phyloP scores from a whole-genome alignment of 2,888 invertebrate genomes.

The Pasiphila rectangulata region DNA sequence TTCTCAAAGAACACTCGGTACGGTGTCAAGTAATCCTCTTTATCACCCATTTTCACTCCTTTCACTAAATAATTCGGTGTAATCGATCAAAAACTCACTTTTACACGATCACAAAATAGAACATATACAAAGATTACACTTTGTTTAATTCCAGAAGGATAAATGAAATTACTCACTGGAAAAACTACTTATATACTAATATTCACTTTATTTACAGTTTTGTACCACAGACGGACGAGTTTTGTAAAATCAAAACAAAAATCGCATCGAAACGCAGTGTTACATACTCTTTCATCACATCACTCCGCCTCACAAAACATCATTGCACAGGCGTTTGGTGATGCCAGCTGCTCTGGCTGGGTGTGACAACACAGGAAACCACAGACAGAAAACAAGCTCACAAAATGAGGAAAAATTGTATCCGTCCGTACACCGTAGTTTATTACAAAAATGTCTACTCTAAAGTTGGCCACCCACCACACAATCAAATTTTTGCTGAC shows the following conservation, averaged over 20 bases:
- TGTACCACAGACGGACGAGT: conserved; percentile 24
- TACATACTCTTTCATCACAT: no score
- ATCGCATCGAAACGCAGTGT: no score
- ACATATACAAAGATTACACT: conserved; percentile 33
- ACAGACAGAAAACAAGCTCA: no score
- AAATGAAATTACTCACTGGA: conserved; percentile 36
- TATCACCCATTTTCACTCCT: conserved; percentile 70
- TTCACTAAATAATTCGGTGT: conserved; percentile 38
- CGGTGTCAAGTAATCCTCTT: conserved; percentile 85
- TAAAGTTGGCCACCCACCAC: no score
- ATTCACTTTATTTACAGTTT: conserved; percentile 33
- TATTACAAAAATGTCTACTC: no score
- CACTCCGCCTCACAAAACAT: conserved; percentile 47
- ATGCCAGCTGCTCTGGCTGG: conserved; percentile 23
- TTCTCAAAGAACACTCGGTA: conserved; percentile 87
- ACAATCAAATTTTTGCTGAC: no score
- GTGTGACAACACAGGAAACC: no score
- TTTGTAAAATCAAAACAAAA: conserved; percentile 61
- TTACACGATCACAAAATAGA: conserved; percentile 21
- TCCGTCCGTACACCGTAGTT: no score
- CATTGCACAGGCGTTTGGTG: conserved; percentile 20
- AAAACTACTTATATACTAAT: conserved; percentile 36
- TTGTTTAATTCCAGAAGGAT: conserved; percentile 27
- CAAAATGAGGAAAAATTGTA: no score
- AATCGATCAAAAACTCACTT: conserved; percentile 48